Evolutionary conservation across 2,888 invertebrate species (phyloP).

Genomic region (Eumerus sabulonum): DNA sequence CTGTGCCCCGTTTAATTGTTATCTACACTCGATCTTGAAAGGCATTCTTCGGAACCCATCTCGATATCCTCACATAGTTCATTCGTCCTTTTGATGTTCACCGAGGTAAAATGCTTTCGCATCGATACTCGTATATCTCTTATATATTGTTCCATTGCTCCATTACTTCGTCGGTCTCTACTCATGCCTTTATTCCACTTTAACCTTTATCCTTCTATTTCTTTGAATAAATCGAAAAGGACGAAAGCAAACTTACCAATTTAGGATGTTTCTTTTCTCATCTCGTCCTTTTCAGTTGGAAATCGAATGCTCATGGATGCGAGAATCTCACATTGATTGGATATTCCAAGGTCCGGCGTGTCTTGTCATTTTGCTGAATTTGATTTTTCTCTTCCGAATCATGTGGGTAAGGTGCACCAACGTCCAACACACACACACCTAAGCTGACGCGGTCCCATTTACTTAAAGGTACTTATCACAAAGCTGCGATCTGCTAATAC

Average conservation of each 20-base stretch:
- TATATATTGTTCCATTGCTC: slow-evolving; percentile 20
- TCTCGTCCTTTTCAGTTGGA: slow-evolving; percentile 74
- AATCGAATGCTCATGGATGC: slow-evolving; percentile 89
- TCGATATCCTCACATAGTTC: background rate
- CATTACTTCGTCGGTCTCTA: slow-evolving; percentile 14
- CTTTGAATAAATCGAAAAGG: background rate
- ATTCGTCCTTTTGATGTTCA: too few relatives aligned
- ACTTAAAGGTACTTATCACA: slow-evolving; percentile 89
- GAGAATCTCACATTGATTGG: slow-evolving; percentile 90
- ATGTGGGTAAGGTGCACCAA: slow-evolving; percentile 92
- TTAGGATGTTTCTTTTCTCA: slow-evolving; percentile 1
- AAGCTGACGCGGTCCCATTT: background rate
- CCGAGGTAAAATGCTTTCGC: too few relatives aligned
- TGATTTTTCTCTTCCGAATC: slow-evolving; percentile 89
- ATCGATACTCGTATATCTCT: too few relatives aligned
- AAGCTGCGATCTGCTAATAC: slow-evolving; percentile 94
- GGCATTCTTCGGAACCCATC: background rate
- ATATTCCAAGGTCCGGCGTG: slow-evolving; percentile 92
- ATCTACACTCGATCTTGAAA: slow-evolving; percentile 15
- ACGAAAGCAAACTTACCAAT: slow-evolving; percentile 17
- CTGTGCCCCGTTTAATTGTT: slow-evolving; percentile 6
- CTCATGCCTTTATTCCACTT: background rate
- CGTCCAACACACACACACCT: background rate
- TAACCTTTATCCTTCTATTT: background rate
- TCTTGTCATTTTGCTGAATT: slow-evolving; percentile 88